Evolutionary conservation across 2,797 vertebrate species (phyloP).

Genomic region (Erethizon dorsatum): DNA sequence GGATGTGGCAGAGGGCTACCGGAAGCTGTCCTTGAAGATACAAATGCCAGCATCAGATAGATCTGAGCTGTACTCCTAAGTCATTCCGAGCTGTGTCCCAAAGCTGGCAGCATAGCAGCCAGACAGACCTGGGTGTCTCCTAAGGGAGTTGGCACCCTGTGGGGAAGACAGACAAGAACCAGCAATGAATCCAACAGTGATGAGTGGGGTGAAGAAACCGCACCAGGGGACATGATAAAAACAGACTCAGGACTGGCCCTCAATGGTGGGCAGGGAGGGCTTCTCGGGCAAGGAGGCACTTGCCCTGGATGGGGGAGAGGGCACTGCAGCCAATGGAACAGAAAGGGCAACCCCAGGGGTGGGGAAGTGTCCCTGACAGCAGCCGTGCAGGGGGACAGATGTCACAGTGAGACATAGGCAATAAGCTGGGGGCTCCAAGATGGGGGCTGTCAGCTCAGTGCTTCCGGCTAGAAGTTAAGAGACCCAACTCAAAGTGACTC

Average conservation of each 20-base stretch:
- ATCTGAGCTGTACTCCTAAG: not conserved
- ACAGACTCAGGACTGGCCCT: not conserved
- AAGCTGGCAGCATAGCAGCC: not conserved
- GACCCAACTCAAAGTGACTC: not conserved
- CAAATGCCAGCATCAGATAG: not conserved
- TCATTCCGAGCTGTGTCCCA: not conserved
- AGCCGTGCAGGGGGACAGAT: not conserved
- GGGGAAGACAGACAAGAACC: not conserved
- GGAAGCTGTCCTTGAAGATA: conserved; percentile 89
- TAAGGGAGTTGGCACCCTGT: not conserved
- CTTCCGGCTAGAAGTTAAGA: not conserved
- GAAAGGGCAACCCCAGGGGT: not conserved
- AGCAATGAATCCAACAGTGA: not conserved
- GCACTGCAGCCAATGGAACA: not conserved
- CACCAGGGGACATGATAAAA: too few relatives aligned
- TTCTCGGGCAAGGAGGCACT: not conserved
- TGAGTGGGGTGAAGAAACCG: not conserved
- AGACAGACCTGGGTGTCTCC: not conserved
- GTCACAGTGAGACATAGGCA: rapidly evolving
- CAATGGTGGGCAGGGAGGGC: not conserved
- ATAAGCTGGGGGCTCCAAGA: not conserved
- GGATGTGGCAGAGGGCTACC: conserved; percentile 85
- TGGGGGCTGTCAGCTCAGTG: not conserved
- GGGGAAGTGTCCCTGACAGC: not conserved
- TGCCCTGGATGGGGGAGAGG: not conserved